Evolutionary conservation across 2,113 vertebrate species (phyloP).

Genomic region (Cromileptes altivelis): DNA sequence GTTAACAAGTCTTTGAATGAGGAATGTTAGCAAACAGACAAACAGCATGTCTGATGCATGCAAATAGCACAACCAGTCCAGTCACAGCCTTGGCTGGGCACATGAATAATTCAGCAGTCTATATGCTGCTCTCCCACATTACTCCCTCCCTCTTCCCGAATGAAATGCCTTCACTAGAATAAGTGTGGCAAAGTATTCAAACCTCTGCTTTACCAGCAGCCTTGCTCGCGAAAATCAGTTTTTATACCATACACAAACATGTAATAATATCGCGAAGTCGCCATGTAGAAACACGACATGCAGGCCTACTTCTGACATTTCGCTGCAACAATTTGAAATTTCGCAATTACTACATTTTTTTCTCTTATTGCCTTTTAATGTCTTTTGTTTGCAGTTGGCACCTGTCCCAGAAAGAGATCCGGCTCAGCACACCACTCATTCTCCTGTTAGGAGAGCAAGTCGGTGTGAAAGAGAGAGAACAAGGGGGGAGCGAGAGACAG

Average conservation of each 20-base stretch:
- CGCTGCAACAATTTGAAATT: slow-evolving; percentile 36
- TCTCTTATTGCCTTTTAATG: slow-evolving; percentile 73
- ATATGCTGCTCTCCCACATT: slow-evolving; percentile 66
- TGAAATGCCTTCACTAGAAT: slow-evolving; percentile 79
- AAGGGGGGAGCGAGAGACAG: slow-evolving; percentile 59
- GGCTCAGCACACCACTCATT: slow-evolving; percentile 82
- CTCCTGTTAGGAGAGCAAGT: slow-evolving; percentile 68
- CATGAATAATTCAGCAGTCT: slow-evolving; percentile 92
- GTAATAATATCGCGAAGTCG: slow-evolving; percentile 14
- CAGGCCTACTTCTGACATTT: slow-evolving; percentile 22
- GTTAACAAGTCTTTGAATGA: slow-evolving; percentile 94
- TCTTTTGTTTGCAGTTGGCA: slow-evolving; percentile 90
- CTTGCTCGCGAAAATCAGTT: slow-evolving; percentile 6
- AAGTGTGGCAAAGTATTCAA: slow-evolving; percentile 71
- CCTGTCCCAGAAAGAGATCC: slow-evolving; percentile 88
- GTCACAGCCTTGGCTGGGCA: slow-evolving; percentile 84
- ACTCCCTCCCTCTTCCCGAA: slow-evolving; percentile 61
- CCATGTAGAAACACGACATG: slow-evolving; percentile 6
- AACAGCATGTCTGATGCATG: slow-evolving; percentile 91
- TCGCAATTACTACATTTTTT: slow-evolving; percentile 8
- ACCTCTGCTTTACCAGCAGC: slow-evolving; percentile 36
- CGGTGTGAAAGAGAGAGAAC: slow-evolving; percentile 67
- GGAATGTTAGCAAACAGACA: slow-evolving; percentile 94
- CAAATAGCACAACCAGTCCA: slow-evolving; percentile 87
- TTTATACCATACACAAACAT: slow-evolving; percentile 44